Conservation (phyloP, 2,113 vertebrate species). For the Pyxicephalus adspersus region DNA sequence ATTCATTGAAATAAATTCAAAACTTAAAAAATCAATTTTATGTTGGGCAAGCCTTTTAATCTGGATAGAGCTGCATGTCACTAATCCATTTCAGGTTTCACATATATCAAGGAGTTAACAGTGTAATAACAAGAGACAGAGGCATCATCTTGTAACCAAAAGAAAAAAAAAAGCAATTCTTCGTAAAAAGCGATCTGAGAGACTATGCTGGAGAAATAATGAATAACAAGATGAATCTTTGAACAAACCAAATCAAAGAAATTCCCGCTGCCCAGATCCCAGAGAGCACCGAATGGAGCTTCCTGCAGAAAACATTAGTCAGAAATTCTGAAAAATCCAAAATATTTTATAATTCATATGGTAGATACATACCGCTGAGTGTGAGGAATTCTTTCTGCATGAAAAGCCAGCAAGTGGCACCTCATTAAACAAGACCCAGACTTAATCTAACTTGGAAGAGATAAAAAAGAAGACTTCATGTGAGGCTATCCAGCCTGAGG, state of each 20-base stretch:
- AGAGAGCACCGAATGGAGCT: constrained; percentile 72
- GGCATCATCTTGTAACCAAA: constrained; percentile 37
- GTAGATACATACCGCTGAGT: constrained; percentile 72
- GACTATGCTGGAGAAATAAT: constrained; percentile 61
- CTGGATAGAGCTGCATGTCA: background rate
- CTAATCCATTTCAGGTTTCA: background rate
- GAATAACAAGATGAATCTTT: constrained; percentile 63
- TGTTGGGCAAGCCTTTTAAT: too few species aligned
- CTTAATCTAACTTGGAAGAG: constrained; percentile 77
- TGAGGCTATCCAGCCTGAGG: constrained; percentile 72
- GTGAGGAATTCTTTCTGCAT: constrained; percentile 72
- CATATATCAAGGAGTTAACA: constrained; percentile 28
- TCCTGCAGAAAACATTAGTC: constrained; percentile 71
- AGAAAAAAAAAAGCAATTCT: constrained; percentile 49
- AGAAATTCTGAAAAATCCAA: constrained; percentile 66
- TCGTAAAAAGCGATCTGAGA: constrained; percentile 54
- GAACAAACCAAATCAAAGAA: constrained; percentile 69
- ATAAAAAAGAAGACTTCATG: constrained; percentile 74
- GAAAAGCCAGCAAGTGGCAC: constrained; percentile 75
- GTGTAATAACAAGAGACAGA: constrained; percentile 30
- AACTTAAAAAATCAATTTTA: too few species aligned
- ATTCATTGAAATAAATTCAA: too few species aligned
- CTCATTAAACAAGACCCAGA: constrained; percentile 81
- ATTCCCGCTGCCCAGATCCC: constrained; percentile 65
- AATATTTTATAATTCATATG: constrained; percentile 77